Percentiles rank a stretch among this genome's conserved stretches.
Conservation (phyloP, 2,797 vertebrate genomes). For the Aulostomus chinensis region DNA sequence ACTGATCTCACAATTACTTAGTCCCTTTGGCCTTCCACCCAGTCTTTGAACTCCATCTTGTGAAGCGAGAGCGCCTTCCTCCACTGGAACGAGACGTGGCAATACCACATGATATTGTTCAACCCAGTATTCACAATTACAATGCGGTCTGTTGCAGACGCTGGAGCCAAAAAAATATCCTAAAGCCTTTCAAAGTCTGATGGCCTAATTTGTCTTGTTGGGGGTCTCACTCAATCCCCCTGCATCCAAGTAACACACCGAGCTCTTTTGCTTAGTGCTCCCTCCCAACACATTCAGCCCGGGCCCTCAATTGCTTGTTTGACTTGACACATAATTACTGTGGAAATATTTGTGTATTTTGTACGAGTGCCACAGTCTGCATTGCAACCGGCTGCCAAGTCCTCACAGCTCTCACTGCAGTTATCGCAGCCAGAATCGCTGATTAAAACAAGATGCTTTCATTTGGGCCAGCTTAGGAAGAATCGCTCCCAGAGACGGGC, state of each 20-base stretch:
- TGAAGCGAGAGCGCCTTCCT: slow-evolving; percentile 68
- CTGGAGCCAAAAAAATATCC: slow-evolving; percentile 53
- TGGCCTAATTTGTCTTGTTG: slow-evolving; percentile 80
- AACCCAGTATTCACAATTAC: slow-evolving; percentile 72
- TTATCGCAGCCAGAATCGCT: slow-evolving; percentile 81
- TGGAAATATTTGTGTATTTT: slow-evolving; percentile 89
- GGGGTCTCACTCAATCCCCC: slow-evolving; percentile 71
- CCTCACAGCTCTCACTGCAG: slow-evolving; percentile 80
- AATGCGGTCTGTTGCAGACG: slow-evolving; percentile 64
- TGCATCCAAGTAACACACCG: slow-evolving; percentile 62
- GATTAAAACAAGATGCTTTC: slow-evolving; percentile 88
- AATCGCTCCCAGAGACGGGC: slow-evolving; percentile 81
- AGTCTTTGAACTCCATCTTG: slow-evolving; percentile 77
- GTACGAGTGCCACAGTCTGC: slow-evolving; percentile 82
- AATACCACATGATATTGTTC: slow-evolving; percentile 74
- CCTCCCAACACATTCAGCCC: slow-evolving; percentile 74
- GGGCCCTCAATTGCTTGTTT: slow-evolving; percentile 84
- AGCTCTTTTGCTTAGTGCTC: slow-evolving; percentile 57
- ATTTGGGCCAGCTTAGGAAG: slow-evolving; percentile 82
- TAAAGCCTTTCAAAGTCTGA: slow-evolving; percentile 71
- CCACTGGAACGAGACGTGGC: slow-evolving; percentile 73
- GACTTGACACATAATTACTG: slow-evolving; percentile 88
- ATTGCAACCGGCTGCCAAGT: slow-evolving; percentile 78
- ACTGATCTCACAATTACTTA: slow-evolving; percentile 79
- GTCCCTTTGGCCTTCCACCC: slow-evolving; percentile 71